A percentile compares a stretch with the other conserved stretches of the same genome.
Evolutionary conservation across 1,140 invertebrate species (phyloP).

Genomic region (Leguminivora glycinivorella): DNA sequence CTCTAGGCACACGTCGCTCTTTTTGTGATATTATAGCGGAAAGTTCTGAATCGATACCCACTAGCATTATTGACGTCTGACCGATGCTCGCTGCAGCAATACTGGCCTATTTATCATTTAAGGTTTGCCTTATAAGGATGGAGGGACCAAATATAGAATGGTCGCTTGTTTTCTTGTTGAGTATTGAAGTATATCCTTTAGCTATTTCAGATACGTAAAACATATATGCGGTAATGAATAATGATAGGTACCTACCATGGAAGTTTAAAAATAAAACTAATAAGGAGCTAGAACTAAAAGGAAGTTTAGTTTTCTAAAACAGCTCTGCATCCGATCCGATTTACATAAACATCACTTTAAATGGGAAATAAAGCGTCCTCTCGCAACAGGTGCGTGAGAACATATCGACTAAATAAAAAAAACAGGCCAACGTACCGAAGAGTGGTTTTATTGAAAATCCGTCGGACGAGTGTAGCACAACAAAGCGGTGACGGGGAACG

Average conservation of each 20-base stretch:
- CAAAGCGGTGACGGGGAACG: constrained; percentile 64
- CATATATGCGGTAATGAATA: not conserved
- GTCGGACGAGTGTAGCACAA: constrained; percentile 58
- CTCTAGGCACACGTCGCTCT: constrained; percentile 26
- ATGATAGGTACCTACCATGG: not conserved
- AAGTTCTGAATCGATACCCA: constrained; percentile 25
- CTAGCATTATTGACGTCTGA: constrained; percentile 17
- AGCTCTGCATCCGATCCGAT: constrained; percentile 33
- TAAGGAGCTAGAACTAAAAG: not conserved
- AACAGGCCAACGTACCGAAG: constrained; percentile 56
- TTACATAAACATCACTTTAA: constrained; percentile 44
- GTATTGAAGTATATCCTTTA: not conserved
- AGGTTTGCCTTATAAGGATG: not conserved
- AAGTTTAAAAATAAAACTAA: not conserved
- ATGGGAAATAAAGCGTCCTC: constrained; percentile 35
- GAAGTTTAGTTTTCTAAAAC: constrained; percentile 6
- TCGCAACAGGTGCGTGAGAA: constrained; percentile 70
- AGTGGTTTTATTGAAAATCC: constrained; percentile 70
- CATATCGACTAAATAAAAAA: constrained; percentile 50
- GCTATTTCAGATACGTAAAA: not conserved
- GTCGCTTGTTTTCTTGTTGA: not conserved
- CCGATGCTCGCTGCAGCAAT: not conserved
- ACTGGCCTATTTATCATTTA: constrained; percentile 2
- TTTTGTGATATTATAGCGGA: constrained; percentile 28
- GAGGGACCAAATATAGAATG: not conserved